A percentile compares a stretch with the other conserved stretches of the same genome.
These are phyloP conservation scores for Cyprinodon diabolis DNA, from an alignment of 2,797 vertebrate species.

Conservation along the genomic window DNA sequence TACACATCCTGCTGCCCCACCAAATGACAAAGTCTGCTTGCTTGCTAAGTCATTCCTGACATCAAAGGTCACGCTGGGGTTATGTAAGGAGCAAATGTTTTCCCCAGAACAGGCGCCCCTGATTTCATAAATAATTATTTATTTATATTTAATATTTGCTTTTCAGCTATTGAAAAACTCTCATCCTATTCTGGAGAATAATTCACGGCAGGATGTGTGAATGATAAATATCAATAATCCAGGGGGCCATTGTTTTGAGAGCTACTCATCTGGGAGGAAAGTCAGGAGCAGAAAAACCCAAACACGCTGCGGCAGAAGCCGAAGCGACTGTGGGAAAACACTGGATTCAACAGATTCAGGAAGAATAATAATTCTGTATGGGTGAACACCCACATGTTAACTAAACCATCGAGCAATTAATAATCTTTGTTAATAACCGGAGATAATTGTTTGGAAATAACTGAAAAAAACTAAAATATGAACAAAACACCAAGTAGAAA, in stretches of 20 bases:
- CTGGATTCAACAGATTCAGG: constrained; percentile 35
- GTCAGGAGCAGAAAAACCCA: constrained; percentile 58
- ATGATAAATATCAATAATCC: constrained; percentile 80
- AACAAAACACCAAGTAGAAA: neutral
- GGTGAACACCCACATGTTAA: constrained; percentile 7
- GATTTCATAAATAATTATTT: constrained; percentile 67
- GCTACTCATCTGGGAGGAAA: constrained; percentile 51
- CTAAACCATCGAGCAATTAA: neutral
- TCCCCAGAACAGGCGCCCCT: constrained; percentile 51
- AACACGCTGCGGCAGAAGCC: constrained; percentile 53
- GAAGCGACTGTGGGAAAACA: constrained; percentile 62
- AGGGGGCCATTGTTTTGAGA: constrained; percentile 69
- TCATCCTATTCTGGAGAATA: constrained; percentile 70
- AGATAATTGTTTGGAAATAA: neutral
- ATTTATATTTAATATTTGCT: constrained; percentile 13
- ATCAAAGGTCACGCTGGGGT: constrained; percentile 42
- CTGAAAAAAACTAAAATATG: neutral
- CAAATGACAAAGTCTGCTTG: neutral
- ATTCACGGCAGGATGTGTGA: constrained; percentile 74
- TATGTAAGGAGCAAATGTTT: constrained; percentile 40
- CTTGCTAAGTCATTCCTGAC: constrained; percentile 27
- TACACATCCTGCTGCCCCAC: neutral
- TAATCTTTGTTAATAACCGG: constrained; percentile 8
- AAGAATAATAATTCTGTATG: constrained; percentile 23
- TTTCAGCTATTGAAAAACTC: constrained; percentile 63